A percentile compares a stretch with the other conserved stretches of the same genome.
These are phyloP conservation scores for Heteromyza rotundicornis DNA, from an alignment of 2,888 invertebrate genomes.

Conservation along the genomic window DNA sequence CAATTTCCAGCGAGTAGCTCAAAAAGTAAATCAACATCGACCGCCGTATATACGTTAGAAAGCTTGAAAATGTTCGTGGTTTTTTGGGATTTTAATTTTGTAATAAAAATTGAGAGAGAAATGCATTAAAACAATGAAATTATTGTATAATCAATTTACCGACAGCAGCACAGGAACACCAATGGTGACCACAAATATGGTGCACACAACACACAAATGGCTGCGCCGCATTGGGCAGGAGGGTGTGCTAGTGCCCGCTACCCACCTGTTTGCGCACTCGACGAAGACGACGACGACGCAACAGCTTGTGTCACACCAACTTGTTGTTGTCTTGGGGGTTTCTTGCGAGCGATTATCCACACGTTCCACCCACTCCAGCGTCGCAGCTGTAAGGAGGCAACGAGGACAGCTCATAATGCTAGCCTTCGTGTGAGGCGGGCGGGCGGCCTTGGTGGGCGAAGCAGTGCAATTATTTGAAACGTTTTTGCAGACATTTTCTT, in stretches of 20 bases:
- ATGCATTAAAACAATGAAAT: slow-evolving; percentile 26
- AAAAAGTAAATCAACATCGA: slow-evolving; percentile 40
- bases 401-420: no score
- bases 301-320: slow-evolving; percentile 1
- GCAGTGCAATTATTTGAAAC: neutral
- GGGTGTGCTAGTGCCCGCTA: neutral
- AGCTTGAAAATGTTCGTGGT: neutral
- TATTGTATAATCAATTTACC: slow-evolving; percentile 50
- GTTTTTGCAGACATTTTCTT: slow-evolving; percentile 4
- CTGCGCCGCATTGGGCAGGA: slow-evolving; percentile 8
- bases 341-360: neutral
- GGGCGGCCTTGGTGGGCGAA: slow-evolving; percentile 7
- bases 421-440: no score
- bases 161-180: slow-evolving; percentile 34
- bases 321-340: neutral
- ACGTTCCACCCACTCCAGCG: no score
- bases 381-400: no score
- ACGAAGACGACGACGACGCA: neutral
- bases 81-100: no score
- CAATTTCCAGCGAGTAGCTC: slow-evolving; percentile 30
- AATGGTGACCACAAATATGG: slow-evolving; percentile 10
- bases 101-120: slow-evolving; percentile 26
- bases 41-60: slow-evolving; percentile 15
- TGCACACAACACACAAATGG: neutral
- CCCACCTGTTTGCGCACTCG: no score